A percentile compares a stretch with the other conserved stretches of the same genome.
These are phyloP conservation scores for Picathartes gymnocephalus DNA, from an alignment of 2,113 vertebrate genomes.

Conservation along the genomic window DNA sequence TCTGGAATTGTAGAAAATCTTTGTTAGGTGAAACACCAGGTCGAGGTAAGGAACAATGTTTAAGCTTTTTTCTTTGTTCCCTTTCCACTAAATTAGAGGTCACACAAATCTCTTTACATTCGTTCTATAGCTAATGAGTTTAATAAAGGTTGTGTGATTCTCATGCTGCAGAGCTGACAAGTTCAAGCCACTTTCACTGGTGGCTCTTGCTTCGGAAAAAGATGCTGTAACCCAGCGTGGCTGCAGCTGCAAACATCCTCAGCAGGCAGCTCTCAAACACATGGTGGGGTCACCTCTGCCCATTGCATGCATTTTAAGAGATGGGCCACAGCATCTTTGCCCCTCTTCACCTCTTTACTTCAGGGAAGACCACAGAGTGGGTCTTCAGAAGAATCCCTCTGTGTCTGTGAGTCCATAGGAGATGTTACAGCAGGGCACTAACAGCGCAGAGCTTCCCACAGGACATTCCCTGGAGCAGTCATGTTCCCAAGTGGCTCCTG, in stretches of 20 bases:
- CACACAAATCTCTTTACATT: background rate
- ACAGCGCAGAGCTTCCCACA: background rate
- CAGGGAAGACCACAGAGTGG: background rate
- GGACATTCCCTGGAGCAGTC: background rate
- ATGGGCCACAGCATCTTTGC: background rate
- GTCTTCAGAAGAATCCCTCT: background rate
- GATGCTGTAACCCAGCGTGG: accelerated
- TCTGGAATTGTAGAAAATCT: background rate
- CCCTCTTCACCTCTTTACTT: background rate
- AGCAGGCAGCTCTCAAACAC: background rate
- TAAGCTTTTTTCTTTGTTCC: background rate
- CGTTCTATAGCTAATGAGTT: background rate
- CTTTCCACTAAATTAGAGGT: background rate
- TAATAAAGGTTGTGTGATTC: background rate
- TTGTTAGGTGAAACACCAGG: background rate
- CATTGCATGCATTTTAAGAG: background rate
- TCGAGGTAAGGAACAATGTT: background rate
- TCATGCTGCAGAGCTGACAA: background rate
- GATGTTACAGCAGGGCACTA: background rate
- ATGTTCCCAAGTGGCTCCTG: background rate
- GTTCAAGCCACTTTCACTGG: background rate
- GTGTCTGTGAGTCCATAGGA: background rate
- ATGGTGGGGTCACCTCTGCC: background rate
- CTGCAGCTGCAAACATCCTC: background rate
- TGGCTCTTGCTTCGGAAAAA: background rate